These are phyloP conservation scores for Squalus acanthias DNA, from an alignment of 2,797 vertebrate species.

Conservation along the genomic window DNA sequence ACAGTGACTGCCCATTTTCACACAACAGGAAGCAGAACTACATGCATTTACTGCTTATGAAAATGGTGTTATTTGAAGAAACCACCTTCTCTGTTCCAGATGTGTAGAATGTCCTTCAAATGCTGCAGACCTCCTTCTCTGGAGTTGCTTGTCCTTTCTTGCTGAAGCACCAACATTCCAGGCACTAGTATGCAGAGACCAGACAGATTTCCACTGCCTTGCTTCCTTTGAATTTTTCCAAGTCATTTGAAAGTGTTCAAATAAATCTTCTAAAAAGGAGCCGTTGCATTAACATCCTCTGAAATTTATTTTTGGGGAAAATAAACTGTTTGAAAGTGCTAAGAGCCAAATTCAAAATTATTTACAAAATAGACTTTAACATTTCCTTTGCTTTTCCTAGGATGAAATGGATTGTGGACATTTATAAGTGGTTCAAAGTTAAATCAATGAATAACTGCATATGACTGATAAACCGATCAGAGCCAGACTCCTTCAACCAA, in stretches of 20 bases:
- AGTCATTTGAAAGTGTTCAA: neutral
- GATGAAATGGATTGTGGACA: neutral
- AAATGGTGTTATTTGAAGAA: neutral
- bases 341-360: neutral
- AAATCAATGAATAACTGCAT: neutral
- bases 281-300: neutral
- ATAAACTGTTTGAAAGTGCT: neutral
- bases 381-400: neutral
- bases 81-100: neutral
- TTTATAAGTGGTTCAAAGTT: neutral
- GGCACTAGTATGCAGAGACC: neutral
- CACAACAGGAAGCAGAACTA: conserved; percentile 32
- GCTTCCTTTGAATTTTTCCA: neutral
- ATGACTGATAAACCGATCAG: neutral
- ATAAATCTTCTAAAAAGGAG: neutral
- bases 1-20: conserved; percentile 5
- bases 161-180: neutral
- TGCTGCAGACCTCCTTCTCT: neutral
- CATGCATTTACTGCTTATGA: neutral
- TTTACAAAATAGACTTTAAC: neutral
- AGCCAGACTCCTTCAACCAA: neutral
- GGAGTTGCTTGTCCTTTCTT: neutral
- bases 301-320: neutral
- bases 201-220: neutral
- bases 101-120: neutral